Evolutionary conservation across 2,797 vertebrate genomes (phyloP), one percentile per base, ranked within the genome.

Genomic region (Miichthys miiuy): DNA sequence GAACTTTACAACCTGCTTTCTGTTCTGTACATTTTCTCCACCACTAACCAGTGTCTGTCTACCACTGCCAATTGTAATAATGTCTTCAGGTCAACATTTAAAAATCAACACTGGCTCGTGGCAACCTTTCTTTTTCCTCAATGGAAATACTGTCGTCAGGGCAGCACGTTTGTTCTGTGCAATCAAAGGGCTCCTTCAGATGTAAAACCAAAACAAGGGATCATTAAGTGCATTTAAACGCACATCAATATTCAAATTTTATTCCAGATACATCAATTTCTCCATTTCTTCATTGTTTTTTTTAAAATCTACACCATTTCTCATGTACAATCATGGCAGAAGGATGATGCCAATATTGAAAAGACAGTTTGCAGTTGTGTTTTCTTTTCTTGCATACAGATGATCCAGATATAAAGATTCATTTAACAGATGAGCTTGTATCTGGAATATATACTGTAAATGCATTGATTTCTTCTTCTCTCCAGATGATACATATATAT

Each of bases 121-220:
- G 27, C 2, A 41, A 20, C 30, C 25, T 21, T 14, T 23, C 20
- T 3, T 71, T 64, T 30, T n/a, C 21, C 51, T 85, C 42, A 57
- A 14, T 71, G 16, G 25, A 60, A 74, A 48, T 34, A 66, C 61
- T 56, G 12, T 77, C 80, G 70, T 73, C 77, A 74, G 63, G 76
- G 38, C 21, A 72, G 80, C 25, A 27, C 18, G 38, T 67, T 68
- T 65, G 41, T 58, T 73, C 57, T 85, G 69, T 84, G 57, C 69
- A 82, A 81, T 75, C 63, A 88, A 93, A 93, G 91, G 89, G 92
- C 90, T 93, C 72, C 68, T 83, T 87, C 68, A 62, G 52, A 66
- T 54, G 48, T 76, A 48, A 71, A 82, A 88, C 86, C 82, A 87
- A 89, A 90, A 80, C 54, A 67, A 79, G 56, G 12, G 46, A 80